phyloP scores from a whole-genome alignment of 92 coral and sea anemone genomes.

The Muricea muricata region DNA sequence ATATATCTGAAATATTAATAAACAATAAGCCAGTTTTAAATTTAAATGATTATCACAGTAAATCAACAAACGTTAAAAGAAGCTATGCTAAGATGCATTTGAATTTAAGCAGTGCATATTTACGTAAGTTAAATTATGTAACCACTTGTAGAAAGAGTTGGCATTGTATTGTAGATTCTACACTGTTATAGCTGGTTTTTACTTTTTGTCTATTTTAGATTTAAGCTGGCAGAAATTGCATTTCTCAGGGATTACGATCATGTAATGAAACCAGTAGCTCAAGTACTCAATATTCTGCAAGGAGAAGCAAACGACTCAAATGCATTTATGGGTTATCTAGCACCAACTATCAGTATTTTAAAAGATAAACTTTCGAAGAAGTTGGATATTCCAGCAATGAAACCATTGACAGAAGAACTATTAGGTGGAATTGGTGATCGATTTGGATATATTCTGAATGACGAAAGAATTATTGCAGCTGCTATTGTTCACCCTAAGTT shows the following conservation, averaged over 20 bases:
- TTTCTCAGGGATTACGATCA: conserved; percentile 20
- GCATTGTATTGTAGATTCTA: too few species aligned
- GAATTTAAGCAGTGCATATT: too few species aligned
- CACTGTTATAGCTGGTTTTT: too few species aligned
- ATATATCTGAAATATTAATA: too few species aligned
- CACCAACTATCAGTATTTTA: conserved; percentile 10
- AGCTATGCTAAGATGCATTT: too few species aligned
- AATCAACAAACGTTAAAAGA: too few species aligned
- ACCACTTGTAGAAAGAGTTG: too few species aligned
- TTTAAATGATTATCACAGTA: too few species aligned
- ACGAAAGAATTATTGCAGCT: conserved; percentile 24
- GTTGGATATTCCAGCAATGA: conserved; percentile 25
- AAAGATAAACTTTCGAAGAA: conserved; percentile 26
- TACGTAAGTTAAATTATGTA: too few species aligned
- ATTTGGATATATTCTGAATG: conserved; percentile 11
- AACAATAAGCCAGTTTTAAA: too few species aligned
- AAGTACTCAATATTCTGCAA: conserved; percentile 30
- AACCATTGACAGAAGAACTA: conserved; percentile 25
- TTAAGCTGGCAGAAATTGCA: conserved; percentile 28
- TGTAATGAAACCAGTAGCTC: conserved; percentile 34
- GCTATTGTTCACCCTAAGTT: conserved; percentile 36
- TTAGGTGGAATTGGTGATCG: conserved; percentile 5
- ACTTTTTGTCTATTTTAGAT: not conserved
- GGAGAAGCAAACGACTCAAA: conserved; percentile 37
- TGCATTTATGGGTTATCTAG: conserved; percentile 31